A percentile compares a stretch with the other conserved stretches of the same genome.
These are phyloP conservation scores for Siderastrea radians DNA, from an alignment of 92 coral and sea anemone genomes.

Conservation along the genomic window DNA sequence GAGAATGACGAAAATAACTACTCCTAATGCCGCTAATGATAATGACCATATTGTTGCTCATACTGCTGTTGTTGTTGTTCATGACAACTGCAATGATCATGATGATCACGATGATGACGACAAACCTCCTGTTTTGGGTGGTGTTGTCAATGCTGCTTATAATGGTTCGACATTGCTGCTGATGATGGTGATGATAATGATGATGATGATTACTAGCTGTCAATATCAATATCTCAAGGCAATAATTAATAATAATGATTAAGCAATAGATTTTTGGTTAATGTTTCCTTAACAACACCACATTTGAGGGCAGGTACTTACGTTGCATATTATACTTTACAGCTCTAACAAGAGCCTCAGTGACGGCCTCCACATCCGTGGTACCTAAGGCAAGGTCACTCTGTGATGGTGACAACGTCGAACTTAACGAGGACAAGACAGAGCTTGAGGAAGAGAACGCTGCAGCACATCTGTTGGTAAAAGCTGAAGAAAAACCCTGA, in stretches of 20 bases:
- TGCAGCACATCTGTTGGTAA: constrained; percentile 65
- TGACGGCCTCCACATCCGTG: constrained; percentile 83
- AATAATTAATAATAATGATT: no score
- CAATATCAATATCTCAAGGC: no score
- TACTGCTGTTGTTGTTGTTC: no score
- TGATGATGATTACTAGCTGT: neutral
- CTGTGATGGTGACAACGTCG: constrained; percentile 42
- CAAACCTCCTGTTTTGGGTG: no score
- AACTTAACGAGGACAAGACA: constrained; percentile 36
- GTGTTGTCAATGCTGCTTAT: neutral
- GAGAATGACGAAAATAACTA: no score
- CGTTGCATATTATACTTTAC: constrained; percentile 87
- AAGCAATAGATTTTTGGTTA: neutral
- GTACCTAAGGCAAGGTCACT: constrained; percentile 74
- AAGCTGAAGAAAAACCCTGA: constrained; percentile 33
- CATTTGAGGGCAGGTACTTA: constrained; percentile 41
- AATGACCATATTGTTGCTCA: no score
- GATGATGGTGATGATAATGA: neutral
- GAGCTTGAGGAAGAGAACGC: constrained; percentile 33
- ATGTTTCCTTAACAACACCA: neutral
- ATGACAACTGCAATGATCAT: no score
- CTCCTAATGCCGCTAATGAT: no score
- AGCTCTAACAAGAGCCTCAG: constrained; percentile 81
- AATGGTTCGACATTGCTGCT: neutral
- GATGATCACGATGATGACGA: no score